Evolutionary conservation across 2,797 vertebrate genomes (phyloP).

Genomic region (Premnoplex brunnescens): DNA sequence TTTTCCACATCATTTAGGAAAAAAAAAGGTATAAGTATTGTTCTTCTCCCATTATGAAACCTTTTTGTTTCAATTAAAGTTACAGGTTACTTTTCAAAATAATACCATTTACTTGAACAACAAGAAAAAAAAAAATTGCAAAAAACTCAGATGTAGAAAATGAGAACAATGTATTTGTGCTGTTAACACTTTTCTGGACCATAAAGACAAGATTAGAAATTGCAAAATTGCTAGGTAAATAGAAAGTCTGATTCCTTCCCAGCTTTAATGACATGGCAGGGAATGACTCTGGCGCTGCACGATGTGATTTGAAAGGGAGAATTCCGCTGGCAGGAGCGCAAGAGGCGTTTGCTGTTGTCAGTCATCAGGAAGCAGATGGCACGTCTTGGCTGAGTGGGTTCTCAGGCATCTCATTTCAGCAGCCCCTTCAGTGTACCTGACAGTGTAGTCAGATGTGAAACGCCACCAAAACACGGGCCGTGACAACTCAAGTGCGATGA

Average conservation of each 20-base stretch:
- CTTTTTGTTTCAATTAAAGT: neutral
- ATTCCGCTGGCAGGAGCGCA: neutral
- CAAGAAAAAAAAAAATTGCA: neutral
- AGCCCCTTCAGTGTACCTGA: neutral
- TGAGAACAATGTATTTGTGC: neutral
- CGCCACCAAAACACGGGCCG: accelerated
- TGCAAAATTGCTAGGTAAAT: neutral
- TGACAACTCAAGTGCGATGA: neutral
- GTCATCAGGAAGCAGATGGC: slow-evolving; percentile 34
- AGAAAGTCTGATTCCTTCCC: neutral
- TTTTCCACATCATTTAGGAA: neutral
- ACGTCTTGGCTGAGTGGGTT: neutral
- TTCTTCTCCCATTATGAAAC: neutral
- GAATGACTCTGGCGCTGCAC: neutral
- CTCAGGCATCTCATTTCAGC: neutral
- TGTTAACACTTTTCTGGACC: neutral
- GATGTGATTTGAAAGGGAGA: neutral
- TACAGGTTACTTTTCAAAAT: neutral
- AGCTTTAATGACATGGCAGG: neutral
- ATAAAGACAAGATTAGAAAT: neutral
- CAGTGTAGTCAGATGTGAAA: neutral
- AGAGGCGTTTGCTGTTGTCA: neutral
- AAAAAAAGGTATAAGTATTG: neutral
- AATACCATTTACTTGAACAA: neutral
- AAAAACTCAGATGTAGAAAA: neutral